Percentiles rank a stretch among this genome's conserved stretches.
These are phyloP conservation scores for Galeruca laticollis DNA, from an alignment of 2,888 invertebrate genomes.

Conservation along the genomic window DNA sequence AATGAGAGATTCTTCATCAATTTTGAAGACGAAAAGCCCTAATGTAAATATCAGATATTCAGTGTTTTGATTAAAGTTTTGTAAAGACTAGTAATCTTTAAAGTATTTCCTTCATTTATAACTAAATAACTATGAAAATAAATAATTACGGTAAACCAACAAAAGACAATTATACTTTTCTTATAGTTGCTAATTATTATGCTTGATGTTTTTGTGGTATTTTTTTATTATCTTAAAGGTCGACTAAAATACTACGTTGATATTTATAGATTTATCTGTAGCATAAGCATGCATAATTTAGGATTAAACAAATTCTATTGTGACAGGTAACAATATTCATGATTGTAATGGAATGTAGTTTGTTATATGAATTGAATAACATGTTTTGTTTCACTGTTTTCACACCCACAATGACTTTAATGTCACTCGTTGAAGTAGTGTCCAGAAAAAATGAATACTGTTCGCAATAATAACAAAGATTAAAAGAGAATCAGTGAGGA, in stretches of 20 bases:
- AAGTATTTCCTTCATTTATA: too few relatives aligned
- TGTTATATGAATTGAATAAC: not conserved
- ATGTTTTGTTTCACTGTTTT: not conserved
- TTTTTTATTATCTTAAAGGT: not conserved
- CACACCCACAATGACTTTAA: not conserved
- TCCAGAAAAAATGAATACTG: too few relatives aligned
- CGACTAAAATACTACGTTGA: not conserved
- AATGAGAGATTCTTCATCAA: too few relatives aligned
- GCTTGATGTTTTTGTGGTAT: constrained; percentile 1
- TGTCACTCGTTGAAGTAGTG: not conserved
- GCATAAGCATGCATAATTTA: not conserved
- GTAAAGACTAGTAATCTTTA: too few relatives aligned
- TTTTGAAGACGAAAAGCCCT: too few relatives aligned
- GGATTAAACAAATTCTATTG: not conserved
- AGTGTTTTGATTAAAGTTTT: too few relatives aligned
- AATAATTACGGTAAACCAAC: too few relatives aligned
- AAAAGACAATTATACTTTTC: not conserved
- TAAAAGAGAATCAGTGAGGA: too few relatives aligned
- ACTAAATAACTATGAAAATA: not conserved
- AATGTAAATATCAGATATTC: too few relatives aligned
- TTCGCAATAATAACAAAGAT: too few relatives aligned
- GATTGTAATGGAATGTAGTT: not conserved
- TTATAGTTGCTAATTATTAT: not conserved
- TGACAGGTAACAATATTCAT: not conserved
- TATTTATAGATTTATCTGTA: constrained; percentile 1